Conservation (phyloP, 1,140 invertebrate genomes). For the Macrosteles quadrilineatus region DNA sequence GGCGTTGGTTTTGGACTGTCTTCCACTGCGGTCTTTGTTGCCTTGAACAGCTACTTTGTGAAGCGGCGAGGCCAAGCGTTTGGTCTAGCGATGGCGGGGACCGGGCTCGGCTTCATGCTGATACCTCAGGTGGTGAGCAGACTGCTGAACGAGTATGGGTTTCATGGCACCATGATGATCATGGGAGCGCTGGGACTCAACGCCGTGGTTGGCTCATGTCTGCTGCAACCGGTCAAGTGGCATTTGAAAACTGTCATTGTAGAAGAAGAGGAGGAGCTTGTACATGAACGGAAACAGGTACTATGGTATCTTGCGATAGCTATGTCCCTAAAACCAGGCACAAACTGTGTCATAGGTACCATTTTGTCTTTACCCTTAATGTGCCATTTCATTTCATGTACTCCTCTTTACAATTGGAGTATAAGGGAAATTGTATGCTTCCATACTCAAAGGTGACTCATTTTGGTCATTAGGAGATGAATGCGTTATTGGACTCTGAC, state of each 20-base stretch:
- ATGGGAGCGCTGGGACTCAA: conserved; percentile 63
- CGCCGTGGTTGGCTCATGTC: conserved; percentile 59
- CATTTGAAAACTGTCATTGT: conserved; percentile 51
- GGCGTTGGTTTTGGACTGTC: conserved; percentile 66
- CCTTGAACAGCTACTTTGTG: conserved; percentile 61
- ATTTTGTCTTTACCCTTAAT: too few species aligned
- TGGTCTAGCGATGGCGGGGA: conserved; percentile 72
- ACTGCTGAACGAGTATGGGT: conserved; percentile 57
- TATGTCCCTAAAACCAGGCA: too few species aligned
- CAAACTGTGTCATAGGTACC: too few species aligned
- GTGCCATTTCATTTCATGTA: too few species aligned
- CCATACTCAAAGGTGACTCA: too few species aligned
- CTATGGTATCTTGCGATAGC: too few species aligned
- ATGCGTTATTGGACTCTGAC: too few species aligned
- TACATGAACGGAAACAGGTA: too few species aligned
- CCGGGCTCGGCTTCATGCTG: conserved; percentile 70
- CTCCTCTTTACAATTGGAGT: too few species aligned
- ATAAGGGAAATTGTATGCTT: too few species aligned
- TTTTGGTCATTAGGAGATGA: too few species aligned
- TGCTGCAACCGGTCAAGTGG: conserved; percentile 68
- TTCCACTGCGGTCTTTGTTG: conserved; percentile 61
- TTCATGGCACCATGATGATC: conserved; percentile 62
- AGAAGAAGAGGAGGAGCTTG: too few species aligned
- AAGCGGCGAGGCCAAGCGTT: conserved; percentile 74
- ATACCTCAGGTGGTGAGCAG: conserved; percentile 63